A percentile compares a stretch with the other conserved stretches of the same genome.
Evolutionary conservation across 2,113 vertebrate genomes (phyloP).

Genomic region (Campylomormyrus numenius): DNA sequence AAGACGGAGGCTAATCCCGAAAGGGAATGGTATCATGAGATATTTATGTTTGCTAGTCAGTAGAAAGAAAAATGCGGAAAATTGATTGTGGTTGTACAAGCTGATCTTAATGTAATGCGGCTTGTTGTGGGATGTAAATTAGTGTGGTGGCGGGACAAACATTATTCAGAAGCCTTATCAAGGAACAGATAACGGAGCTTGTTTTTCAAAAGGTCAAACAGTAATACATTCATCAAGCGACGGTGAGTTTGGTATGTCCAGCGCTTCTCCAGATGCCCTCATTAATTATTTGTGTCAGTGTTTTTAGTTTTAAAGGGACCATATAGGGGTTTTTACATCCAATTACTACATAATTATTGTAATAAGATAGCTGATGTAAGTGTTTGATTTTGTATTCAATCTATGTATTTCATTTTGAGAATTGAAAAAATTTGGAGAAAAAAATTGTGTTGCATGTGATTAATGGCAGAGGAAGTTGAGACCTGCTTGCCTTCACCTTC

Average conservation of each 20-base stretch:
- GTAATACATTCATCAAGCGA: background rate
- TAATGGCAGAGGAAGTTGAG: background rate
- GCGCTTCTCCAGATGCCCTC: background rate
- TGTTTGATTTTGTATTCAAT: background rate
- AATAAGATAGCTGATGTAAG: background rate
- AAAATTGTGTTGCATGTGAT: background rate
- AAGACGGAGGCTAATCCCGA: background rate
- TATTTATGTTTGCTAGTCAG: background rate
- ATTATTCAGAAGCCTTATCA: background rate
- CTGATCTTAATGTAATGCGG: background rate
- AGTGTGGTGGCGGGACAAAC: background rate
- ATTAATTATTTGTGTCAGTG: background rate
- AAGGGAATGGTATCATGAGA: background rate
- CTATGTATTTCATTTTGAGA: background rate
- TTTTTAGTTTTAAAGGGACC: background rate
- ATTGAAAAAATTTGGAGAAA: background rate
- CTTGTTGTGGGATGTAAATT: background rate
- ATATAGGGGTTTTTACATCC: background rate
- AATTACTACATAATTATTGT: background rate
- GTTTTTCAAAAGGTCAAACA: conserved; percentile 4
- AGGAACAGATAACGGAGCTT: background rate
- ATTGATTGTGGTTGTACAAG: background rate
- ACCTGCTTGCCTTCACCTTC: background rate
- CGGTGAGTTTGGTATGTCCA: background rate
- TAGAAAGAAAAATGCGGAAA: background rate